phyloP scores from a whole-genome alignment of 2,888 invertebrate genomes.

The Caenorhabditis sp. region DNA sequence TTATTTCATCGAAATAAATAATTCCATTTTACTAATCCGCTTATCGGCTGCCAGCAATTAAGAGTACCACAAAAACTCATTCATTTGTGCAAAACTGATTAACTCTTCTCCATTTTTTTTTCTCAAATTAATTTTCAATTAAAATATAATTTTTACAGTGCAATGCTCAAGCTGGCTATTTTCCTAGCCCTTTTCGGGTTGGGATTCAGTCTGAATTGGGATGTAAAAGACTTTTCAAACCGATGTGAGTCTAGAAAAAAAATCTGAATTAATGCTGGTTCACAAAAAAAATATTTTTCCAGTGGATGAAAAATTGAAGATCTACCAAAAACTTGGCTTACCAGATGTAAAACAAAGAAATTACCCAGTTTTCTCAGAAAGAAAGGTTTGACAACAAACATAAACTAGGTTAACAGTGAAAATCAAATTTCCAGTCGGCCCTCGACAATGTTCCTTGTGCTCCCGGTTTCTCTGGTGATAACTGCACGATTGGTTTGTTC shows the following conservation, averaged over 20 bases:
- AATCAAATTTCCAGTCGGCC: not conserved
- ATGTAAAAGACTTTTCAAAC: not conserved
- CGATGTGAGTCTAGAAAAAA: not conserved
- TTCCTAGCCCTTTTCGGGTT: not conserved
- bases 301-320: constrained; percentile 11
- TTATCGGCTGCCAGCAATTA: constrained; percentile 24
- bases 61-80: constrained; percentile 16
- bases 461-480: constrained; percentile 4
- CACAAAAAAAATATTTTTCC: constrained; percentile 1
- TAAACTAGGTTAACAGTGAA: not conserved
- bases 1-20: not conserved
- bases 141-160: constrained; percentile 7
- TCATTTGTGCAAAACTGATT: not conserved
- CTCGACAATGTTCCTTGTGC: not conserved
- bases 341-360: constrained; percentile 1
- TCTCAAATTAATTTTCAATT: constrained; percentile 1
- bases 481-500: constrained; percentile 1
- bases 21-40: constrained; percentile 12
- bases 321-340: not conserved
- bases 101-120: constrained; percentile 4
- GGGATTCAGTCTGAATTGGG: not conserved
- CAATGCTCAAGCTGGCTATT: constrained; percentile 25
- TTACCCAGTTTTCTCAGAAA: constrained; percentile 11
- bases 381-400: not conserved
- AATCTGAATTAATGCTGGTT: not conserved